phyloP scores from a whole-genome alignment of 1,140 invertebrate genomes.

The Orussus abietinus region DNA sequence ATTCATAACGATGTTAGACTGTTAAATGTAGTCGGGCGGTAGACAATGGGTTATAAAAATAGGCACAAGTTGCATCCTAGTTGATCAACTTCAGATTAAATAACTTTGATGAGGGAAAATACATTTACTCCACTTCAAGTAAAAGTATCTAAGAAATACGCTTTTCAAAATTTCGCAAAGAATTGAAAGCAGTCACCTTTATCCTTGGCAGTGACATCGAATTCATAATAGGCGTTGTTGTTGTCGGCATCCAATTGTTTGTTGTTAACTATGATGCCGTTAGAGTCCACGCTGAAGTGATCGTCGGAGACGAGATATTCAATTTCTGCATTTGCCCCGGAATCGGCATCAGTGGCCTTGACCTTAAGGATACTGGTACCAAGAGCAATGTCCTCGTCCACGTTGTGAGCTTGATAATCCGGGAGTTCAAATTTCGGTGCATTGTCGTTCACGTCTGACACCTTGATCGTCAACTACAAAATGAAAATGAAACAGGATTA shows the following conservation, averaged over 20 bases:
- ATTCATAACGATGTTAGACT: neutral
- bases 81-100: too few relatives aligned
- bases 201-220: slow-evolving; percentile 87
- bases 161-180: too few relatives aligned
- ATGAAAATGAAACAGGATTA: too few relatives aligned
- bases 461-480: slow-evolving; percentile 78
- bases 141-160: too few relatives aligned
- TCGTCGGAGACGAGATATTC: slow-evolving; percentile 89
- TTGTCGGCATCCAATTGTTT: slow-evolving; percentile 92
- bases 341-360: slow-evolving; percentile 89
- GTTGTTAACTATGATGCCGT: slow-evolving; percentile 87
- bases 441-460: slow-evolving; percentile 94
- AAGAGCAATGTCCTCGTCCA: slow-evolving; percentile 88
- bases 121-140: too few relatives aligned
- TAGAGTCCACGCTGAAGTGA: slow-evolving; percentile 88
- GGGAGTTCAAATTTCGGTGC: slow-evolving; percentile 92
- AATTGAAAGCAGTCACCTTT: slow-evolving; percentile 72
- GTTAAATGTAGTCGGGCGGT: neutral
- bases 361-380: slow-evolving; percentile 89
- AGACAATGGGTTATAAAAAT: too few relatives aligned
- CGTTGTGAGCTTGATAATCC: slow-evolving; percentile 92
- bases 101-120: too few relatives aligned
- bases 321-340: slow-evolving; percentile 89
- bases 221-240: slow-evolving; percentile 95
- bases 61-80: too few relatives aligned